Evolutionary conservation across 2,888 invertebrate species (phyloP), one percentile per base, ranked within the genome.

Genomic region (Pardosa pseudoannulata): DNA sequence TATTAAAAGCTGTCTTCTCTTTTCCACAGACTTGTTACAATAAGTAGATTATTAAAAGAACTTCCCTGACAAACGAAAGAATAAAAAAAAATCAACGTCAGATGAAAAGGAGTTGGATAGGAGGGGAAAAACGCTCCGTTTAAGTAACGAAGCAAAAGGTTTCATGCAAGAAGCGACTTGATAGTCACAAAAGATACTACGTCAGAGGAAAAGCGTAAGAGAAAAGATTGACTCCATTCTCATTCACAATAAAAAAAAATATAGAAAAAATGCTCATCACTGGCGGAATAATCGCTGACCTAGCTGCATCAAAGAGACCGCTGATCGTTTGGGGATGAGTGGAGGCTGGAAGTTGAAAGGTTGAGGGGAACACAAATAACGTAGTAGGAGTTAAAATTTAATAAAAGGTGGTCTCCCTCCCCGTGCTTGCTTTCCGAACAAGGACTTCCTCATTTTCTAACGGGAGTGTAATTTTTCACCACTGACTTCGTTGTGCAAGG

Each of bases 241-340:
- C 82, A 76, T 71, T 76, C 73, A 74, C 50, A 67, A 74, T 71
- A 72, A 50, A 73, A 27, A n/a, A 27, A 73, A 32, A 68, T 74
- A 78, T 5, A 36, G 23, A 64, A 36, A 81, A 81, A 81, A 62
- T 75, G 80, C 67, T 81, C 74, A 81, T 74, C 81, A 75, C 68
- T 70, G 56, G 78, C 39, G 73, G 71, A 85, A 85, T 78, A 85
- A 85, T 85, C 83, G 83, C 83, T 85, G 83, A 85, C 83, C 78
- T 29, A 68, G 83, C 78, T 46, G 56, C 78, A 78, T 85, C 83
- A 85, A 85, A 85, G 83, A 39, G 27, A 39, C 78, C 83, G 83
- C 73, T 85, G 83, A 73, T 85, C 76, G 78, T 68, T 75, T 62
- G 64, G 71, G 71, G 56, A 78, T 67, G 70, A 56, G 31, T 32